Base-by-base conservation (phyloP, 2,113 vertebrate species). In the Vombatus ursinus region DNA sequence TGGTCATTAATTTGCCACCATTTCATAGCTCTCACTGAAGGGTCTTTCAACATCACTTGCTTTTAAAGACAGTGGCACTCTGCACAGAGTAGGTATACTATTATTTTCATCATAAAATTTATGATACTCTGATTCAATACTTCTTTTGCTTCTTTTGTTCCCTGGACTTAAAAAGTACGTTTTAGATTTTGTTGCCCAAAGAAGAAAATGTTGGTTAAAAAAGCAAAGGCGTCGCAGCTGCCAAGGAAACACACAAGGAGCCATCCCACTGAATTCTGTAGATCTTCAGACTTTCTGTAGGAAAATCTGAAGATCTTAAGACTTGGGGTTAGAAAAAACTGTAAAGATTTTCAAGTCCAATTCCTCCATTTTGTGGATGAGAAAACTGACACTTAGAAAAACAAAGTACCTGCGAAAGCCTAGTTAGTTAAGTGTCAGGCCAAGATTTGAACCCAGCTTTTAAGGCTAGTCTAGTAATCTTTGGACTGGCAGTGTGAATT, bases 1-100 rank as follows among this genome's bases (percentile, higher is more conserved):
- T 52, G 89, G 90, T 96, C 96, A 97, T 95, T 97, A 96, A 98
- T 91, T 91, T 92, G 61, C 16, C 2, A 16, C 16, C n/a, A 52
- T 47, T 92, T 24, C 24, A 24, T 44, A 92, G 3, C 16, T 47
- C 52, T 54, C 24, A n/a, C 24, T n/a, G 3, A 92, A 54, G 5
- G 19, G 19, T 53, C n/a, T 92, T 50, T 91, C 52, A 24, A 47
- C 19, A 84, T 23, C 68, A 44, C n/a, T 84, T 84, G n/a, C 68
- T 84, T 84, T 44, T 7, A 84, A 84, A 84, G 6, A 44, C 19
- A 84, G 68, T 44, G 68, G n/a, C 68, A 44, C 19, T 84, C 23
- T 22, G n/a, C 68, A 22, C n/a, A n/a, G 23, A 23, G 37, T 84
- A 84, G n/a, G n/a, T 44, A 84, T 3, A 3, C n/a, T 84, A 48